These are phyloP conservation scores for Monopis laevigella DNA, from an alignment of 2,888 invertebrate genomes.

Conservation along the genomic window DNA sequence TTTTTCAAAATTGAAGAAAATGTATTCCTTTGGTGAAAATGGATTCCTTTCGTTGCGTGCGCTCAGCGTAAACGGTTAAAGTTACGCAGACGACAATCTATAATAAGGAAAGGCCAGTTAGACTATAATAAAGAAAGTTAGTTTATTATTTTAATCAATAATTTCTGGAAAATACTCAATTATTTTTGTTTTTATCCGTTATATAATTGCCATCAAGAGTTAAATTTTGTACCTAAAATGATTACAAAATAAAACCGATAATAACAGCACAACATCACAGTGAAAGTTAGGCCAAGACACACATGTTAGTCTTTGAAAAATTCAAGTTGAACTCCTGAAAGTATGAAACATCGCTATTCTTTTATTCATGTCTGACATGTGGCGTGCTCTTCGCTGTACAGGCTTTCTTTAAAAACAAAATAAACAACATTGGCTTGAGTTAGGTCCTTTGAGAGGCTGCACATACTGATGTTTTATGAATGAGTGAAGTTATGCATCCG, in stretches of 20 bases:
- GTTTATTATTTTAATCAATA: too few species aligned
- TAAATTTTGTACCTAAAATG: neutral
- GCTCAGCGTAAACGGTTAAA: too few species aligned
- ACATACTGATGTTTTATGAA: constrained; percentile 57
- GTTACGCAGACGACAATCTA: too few species aligned
- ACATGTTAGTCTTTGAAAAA: constrained; percentile 37
- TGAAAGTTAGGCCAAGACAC: neutral
- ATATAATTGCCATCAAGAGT: too few species aligned
- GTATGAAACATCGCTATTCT: constrained; percentile 61
- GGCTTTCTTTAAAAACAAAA: constrained; percentile 63
- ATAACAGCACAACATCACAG: neutral
- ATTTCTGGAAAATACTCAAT: too few species aligned
- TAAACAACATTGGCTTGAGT: constrained; percentile 63
- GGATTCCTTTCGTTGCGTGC: too few species aligned
- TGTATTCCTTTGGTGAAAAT: too few species aligned
- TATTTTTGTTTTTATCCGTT: too few species aligned
- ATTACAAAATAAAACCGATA: neutral
- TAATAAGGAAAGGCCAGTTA: too few species aligned
- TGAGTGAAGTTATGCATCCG: constrained; percentile 48
- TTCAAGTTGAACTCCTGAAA: constrained; percentile 55
- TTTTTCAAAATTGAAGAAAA: too few species aligned
- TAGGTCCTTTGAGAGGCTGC: constrained; percentile 57
- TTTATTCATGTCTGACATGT: constrained; percentile 66
- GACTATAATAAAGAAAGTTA: too few species aligned
- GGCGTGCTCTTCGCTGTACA: constrained; percentile 53